Percentiles rank a stretch among this genome's conserved stretches.
phyloP scores from a whole-genome alignment of 1,140 invertebrate genomes.

The Hylaeus anthracinus region DNA sequence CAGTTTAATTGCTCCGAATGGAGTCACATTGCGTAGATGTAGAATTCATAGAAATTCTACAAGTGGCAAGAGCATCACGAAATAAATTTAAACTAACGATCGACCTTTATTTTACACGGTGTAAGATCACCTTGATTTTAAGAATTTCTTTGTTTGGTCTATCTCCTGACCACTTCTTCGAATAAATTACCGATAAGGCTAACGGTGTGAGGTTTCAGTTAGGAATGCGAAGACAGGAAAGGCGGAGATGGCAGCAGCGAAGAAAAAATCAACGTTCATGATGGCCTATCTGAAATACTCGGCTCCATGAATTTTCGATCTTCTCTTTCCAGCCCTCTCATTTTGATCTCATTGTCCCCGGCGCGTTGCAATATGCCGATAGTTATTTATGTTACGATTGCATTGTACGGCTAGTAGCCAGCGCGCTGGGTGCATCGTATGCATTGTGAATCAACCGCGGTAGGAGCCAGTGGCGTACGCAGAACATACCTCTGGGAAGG shows the following conservation, averaged over 20 bases:
- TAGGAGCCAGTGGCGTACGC: constrained; percentile 2
- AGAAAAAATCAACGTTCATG: neutral
- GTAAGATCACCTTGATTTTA: too few relatives aligned
- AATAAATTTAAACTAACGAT: too few relatives aligned
- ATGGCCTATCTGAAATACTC: neutral
- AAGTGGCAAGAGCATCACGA: too few relatives aligned
- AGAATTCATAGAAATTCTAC: too few relatives aligned
- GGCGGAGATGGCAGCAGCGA: neutral
- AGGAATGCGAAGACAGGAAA: neutral
- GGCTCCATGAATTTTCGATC: constrained; percentile 19
- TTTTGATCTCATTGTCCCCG: constrained; percentile 14
- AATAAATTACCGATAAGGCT: neutral
- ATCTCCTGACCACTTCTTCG: too few relatives aligned
- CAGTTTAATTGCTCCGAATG: too few relatives aligned
- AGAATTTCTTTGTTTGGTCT: too few relatives aligned
- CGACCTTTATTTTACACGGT: too few relatives aligned
- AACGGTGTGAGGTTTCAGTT: too few relatives aligned
- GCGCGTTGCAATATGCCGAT: constrained; percentile 45
- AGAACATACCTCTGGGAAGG: too few relatives aligned
- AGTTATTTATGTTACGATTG: constrained; percentile 51
- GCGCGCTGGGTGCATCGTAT: constrained; percentile 29
- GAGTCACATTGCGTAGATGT: too few relatives aligned
- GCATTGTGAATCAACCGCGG: constrained; percentile 58
- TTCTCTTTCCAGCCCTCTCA: neutral
- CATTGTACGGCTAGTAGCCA: constrained; percentile 5